phyloP scores from a whole-genome alignment of 2,113 vertebrate species.

The Morone saxatilis region DNA sequence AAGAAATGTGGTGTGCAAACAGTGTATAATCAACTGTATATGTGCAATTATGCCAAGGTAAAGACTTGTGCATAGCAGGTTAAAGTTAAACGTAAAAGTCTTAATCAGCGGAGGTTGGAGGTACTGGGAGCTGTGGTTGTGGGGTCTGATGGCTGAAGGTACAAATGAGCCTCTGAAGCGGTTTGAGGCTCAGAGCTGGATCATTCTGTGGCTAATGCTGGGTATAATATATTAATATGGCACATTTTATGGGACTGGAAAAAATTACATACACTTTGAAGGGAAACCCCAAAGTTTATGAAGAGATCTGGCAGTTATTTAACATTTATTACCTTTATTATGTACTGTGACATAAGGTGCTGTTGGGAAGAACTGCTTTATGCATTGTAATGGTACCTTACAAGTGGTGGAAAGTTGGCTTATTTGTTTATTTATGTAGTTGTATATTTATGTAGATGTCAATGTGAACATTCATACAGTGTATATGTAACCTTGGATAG shows the following conservation, averaged over 20 bases:
- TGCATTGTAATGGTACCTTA: no score
- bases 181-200: no score
- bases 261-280: not conserved
- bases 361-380: no score
- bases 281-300: not conserved
- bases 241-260: not conserved
- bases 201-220: not conserved
- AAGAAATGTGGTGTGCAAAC: no score
- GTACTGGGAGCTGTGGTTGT: no score
- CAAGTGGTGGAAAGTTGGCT: not conserved
- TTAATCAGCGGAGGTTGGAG: no score
- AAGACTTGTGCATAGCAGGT: no score
- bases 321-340: not conserved
- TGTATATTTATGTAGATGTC: not conserved
- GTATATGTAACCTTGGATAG: not conserved
- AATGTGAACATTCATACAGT: not conserved
- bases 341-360: not conserved
- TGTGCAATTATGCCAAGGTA: no score
- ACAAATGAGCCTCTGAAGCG: no score
- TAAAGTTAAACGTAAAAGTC: no score
- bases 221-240: not conserved
- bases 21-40: no score
- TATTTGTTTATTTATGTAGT: not conserved
- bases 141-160: no score
- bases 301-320: not conserved